Evolutionary conservation across 2,113 vertebrate species (phyloP), one percentile per base, ranked within the genome.

Genomic region (Carettochelys insculpta): DNA sequence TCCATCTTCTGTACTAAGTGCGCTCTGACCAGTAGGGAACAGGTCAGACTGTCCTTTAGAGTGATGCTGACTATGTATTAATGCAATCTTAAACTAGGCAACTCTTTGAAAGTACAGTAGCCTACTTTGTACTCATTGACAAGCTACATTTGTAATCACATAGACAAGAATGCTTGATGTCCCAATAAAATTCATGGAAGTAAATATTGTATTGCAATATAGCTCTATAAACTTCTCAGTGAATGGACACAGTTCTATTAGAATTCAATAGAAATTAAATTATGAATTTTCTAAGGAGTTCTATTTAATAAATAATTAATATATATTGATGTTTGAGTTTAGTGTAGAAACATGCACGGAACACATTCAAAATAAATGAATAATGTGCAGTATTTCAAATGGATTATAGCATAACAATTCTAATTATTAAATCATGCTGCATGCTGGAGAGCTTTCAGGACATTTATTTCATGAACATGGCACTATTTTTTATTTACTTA

Each of bases 201-300:
- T 92, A 91, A 93, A 93, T 93, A 93, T 94, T 95, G 90, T 92
- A 86, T 91, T 95, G 93, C 68, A 93, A 88, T 87, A 95, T 77
- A 95, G 93, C 94, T 94, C 88, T 93, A 83, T 93, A 88, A 94
- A 90, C 92, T 95, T 82, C 27, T 92, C 84, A 91, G 90, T 92
- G 95, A 93, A 87, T 85, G 94, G 77, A 75, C 90, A 76, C 81
- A 95, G 86, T 80, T 91, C 68, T 80, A 83, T 88, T 90, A 17
- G 85, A 95, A 95, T 96, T 95, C 95, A 94, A 65, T 86, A 88
- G 41, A 75, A 95, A 95, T 95, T 94, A 95, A 91, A 65, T 88
- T 84, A 87, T 89, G 71, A 92, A 83, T 91, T 89, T 85, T 43
- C 73, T 65, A 94, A 87, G 5, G 82, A 86, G 54, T 84, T 91